Conservation (phyloP, 2,888 invertebrate species). For the Hydriomena furcata region DNA sequence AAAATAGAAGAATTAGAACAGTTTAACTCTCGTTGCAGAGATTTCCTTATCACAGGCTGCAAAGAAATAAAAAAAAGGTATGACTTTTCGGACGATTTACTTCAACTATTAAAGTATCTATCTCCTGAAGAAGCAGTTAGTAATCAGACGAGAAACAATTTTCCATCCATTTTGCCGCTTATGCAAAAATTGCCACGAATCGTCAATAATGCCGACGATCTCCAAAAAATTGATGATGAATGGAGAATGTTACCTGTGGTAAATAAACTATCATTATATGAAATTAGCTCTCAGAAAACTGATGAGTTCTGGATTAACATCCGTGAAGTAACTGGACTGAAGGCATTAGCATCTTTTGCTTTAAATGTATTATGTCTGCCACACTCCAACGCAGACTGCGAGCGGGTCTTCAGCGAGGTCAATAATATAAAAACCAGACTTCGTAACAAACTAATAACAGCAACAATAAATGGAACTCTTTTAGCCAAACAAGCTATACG, state of each 20-base stretch:
- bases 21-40: slow-evolving; percentile 10
- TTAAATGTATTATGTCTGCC: slow-evolving; percentile 18
- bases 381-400: slow-evolving; percentile 16
- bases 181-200: slow-evolving; percentile 8
- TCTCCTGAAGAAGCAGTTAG: slow-evolving; percentile 16
- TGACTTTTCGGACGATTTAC: slow-evolving; percentile 20
- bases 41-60: slow-evolving; percentile 3
- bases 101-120: slow-evolving; percentile 21
- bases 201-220: slow-evolving; percentile 5
- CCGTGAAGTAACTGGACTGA: slow-evolving; percentile 1
- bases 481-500: slow-evolving; percentile 5
- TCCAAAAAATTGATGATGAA: slow-evolving; percentile 14
- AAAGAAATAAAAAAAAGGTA: slow-evolving; percentile 20
- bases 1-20: background rate
- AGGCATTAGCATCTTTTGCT: slow-evolving; percentile 3
- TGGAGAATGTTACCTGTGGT: slow-evolving; percentile 17
- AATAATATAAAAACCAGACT: slow-evolving; percentile 19
- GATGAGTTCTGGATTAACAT: slow-evolving; percentile 21
- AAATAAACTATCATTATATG: slow-evolving; percentile 14
- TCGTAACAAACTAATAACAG: slow-evolving; percentile 14
- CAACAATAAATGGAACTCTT: slow-evolving; percentile 14
- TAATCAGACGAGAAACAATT: background rate
- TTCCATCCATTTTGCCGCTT: slow-evolving; percentile 13
- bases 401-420: slow-evolving; percentile 16
- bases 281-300: slow-evolving; percentile 11